A percentile compares a stretch with the other conserved stretches of the same genome.
These are phyloP conservation scores for Helarctos malayanus DNA, from an alignment of 2,797 vertebrate genomes.

Conservation along the genomic window DNA sequence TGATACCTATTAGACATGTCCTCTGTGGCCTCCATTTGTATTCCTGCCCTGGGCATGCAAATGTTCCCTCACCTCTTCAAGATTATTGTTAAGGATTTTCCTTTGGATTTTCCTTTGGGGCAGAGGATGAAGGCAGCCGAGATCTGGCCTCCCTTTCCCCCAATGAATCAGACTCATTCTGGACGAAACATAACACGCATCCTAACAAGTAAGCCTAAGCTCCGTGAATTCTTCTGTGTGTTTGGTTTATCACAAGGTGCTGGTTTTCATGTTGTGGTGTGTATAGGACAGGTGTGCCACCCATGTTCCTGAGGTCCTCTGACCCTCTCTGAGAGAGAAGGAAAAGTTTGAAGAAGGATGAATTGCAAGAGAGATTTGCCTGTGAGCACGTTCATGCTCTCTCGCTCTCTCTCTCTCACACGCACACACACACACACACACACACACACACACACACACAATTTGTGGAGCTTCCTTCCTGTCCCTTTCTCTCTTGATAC, in stretches of 20 bases:
- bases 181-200: background rate
- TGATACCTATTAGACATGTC: background rate
- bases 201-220: background rate
- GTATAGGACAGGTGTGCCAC: background rate
- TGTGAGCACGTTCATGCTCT: background rate
- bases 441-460: background rate
- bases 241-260: background rate
- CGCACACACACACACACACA: background rate
- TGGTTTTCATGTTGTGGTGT: background rate
- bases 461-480: background rate
- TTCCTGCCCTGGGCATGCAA: background rate
- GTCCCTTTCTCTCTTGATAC: background rate
- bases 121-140: background rate
- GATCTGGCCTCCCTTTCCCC: background rate
- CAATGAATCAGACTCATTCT: background rate
- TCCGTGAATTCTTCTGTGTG: background rate
- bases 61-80: background rate
- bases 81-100: background rate
- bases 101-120: background rate
- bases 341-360: background rate
- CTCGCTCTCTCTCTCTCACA: background rate
- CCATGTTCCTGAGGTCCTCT: background rate
- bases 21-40: background rate
- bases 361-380: background rate
- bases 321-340: background rate